Conservation (phyloP, 23 tunicate species). For the Trididemnum miniatum region DNA sequence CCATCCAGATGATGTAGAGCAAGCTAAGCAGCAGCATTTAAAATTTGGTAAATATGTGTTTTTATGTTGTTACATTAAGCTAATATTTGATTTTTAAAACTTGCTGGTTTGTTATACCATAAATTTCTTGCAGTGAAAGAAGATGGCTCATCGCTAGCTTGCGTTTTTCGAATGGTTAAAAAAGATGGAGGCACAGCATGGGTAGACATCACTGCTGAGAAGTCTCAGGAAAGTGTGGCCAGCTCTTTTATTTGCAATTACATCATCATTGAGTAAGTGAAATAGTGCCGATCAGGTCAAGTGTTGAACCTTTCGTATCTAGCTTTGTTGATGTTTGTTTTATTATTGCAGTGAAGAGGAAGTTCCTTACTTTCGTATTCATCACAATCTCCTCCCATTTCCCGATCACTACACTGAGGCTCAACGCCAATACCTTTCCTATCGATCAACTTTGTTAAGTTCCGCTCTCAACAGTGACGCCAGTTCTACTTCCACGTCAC, state of each 20-base stretch:
- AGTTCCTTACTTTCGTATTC: constrained; percentile 92
- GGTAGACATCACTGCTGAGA: constrained; percentile 94
- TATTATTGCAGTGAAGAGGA: constrained; percentile 75
- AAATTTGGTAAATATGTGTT: constrained; percentile 75
- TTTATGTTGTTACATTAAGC: not conserved
- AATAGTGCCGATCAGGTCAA: too few relatives aligned
- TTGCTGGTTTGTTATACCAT: not conserved
- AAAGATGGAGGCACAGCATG: constrained; percentile 77
- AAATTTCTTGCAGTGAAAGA: constrained; percentile 67
- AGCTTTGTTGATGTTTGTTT: too few relatives aligned
- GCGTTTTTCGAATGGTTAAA: constrained; percentile 85
- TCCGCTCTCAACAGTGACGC: constrained; percentile 83
- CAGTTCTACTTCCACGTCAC: constrained; percentile 63
- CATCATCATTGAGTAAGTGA: constrained; percentile 78
- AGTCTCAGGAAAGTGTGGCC: constrained; percentile 82
- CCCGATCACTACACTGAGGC: constrained; percentile 93
- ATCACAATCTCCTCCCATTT: constrained; percentile 93
- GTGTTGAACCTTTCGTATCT: too few relatives aligned
- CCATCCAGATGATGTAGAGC: constrained; percentile 82
- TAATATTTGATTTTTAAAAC: too few relatives aligned
- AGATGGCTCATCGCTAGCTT: constrained; percentile 93
- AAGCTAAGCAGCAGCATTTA: constrained; percentile 88
- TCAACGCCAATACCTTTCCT: constrained; percentile 86
- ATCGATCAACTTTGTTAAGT: constrained; percentile 77
- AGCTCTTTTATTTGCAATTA: constrained; percentile 90